Percentiles rank a stretch among this genome's conserved stretches.
Conservation (phyloP, 2,113 vertebrate genomes). For the Corythornis madagascariensis region DNA sequence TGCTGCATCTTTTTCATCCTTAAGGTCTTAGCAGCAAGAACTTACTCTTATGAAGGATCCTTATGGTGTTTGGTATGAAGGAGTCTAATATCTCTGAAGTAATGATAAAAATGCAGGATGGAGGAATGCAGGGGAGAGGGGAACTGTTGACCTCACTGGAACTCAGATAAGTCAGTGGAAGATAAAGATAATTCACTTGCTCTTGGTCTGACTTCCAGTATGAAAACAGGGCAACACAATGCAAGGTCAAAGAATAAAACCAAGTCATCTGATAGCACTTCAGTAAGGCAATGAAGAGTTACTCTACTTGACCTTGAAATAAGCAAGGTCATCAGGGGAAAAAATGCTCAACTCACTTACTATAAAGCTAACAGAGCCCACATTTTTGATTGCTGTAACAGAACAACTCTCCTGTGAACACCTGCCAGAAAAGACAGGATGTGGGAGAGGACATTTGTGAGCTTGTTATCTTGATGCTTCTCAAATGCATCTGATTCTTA, state of each 20-base stretch:
- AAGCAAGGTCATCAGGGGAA: neutral
- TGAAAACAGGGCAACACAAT: neutral
- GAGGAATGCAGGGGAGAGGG: conserved; percentile 23
- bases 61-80: neutral
- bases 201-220: neutral
- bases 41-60: neutral
- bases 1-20: neutral
- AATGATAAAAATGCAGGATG: neutral
- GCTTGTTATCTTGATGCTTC: conserved; percentile 5
- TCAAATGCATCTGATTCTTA: neutral
- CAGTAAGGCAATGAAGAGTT: neutral
- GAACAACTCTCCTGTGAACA: neutral
- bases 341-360: neutral
- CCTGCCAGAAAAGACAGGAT: neutral
- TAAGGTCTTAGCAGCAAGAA: neutral
- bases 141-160: neutral
- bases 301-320: neutral
- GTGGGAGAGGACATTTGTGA: neutral
- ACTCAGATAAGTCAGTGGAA: neutral
- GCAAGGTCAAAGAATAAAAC: neutral
- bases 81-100: neutral
- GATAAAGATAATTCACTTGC: conserved; percentile 19
- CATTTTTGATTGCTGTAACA: neutral
- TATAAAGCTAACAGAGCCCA: neutral
- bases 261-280: neutral